Base-by-base conservation (phyloP, 2,113 vertebrate species). In the Channa maculata region DNA sequence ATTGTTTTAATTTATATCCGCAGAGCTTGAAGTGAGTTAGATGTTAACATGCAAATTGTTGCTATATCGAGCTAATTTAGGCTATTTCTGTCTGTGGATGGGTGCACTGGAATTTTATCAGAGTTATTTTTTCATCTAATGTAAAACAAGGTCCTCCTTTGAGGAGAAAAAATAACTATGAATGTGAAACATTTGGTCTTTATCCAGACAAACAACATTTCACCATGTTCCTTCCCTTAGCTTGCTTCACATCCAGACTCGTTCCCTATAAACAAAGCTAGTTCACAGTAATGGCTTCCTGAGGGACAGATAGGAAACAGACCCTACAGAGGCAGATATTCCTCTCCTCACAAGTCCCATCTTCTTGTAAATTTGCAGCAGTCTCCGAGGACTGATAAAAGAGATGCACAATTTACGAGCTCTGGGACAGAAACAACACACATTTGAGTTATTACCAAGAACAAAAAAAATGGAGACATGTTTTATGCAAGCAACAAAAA, bases 321-420 rank as follows among this genome's bases (percentile, higher is more conserved):
- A 60, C 61, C 80, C 81, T 33, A 48, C 75, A 65, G 75, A 84
- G 53, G 53, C 0, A 65, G 77, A 73, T 65, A 75, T 80, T 75
- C 69, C 81, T 71, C 58, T 59, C 70, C 78, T 85, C 90, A 70
- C 71, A 59, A 71, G 72, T 75, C 65, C 70, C 76, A 75, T 86
- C 80, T 65, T 82, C 84, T 81, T 84, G 80, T 86, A 88, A 82
- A 89, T 89, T 70, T 84, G 84, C 84, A 72, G 70, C 69, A 33
- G 71, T 75, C 86, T 88, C 84, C 5, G 52, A 60, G 69, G 90
- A 74, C 58, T 5, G 71, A 86, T 89, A 83, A 87, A 89, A 68
- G 66, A 89, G 85, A 90, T 79, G 65, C 85, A 84, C 68, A 64
- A 85, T 88, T 88, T 90, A 88, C 82, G 85, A 82, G 83, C 79